Percentiles rank a stretch among this genome's conserved stretches.
Evolutionary conservation across 2,888 invertebrate genomes (phyloP).

Genomic region (Colostygia pectinataria): DNA sequence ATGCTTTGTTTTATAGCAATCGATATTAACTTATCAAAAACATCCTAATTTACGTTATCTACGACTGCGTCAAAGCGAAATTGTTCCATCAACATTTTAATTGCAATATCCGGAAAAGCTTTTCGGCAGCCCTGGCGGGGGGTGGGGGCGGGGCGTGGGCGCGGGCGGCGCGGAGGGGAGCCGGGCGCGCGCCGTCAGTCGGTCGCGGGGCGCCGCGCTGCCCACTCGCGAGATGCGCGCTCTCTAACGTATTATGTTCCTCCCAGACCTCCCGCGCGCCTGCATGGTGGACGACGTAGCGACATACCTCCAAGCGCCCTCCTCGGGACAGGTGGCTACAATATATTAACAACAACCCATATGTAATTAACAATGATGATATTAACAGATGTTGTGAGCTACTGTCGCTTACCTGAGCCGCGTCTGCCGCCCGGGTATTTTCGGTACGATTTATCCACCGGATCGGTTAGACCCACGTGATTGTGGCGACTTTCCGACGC

Average conservation of each 20-base stretch:
- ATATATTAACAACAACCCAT: constrained; percentile 81
- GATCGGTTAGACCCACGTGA: constrained; percentile 68
- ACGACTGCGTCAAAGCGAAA: constrained; percentile 26
- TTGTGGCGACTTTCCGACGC: constrained; percentile 40
- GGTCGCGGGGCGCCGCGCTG: constrained; percentile 79
- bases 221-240: constrained; percentile 76
- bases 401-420: constrained; percentile 76
- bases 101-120: constrained; percentile 58
- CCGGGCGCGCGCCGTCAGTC: constrained; percentile 62
- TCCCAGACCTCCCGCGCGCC: constrained; percentile 96
- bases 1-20: too few relatives aligned
- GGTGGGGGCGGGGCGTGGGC: constrained; percentile 41
- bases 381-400: constrained; percentile 84
- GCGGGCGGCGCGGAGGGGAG: constrained; percentile 27
- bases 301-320: constrained; percentile 96
- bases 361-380: constrained; percentile 83
- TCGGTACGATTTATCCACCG: constrained; percentile 69
- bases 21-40: not conserved
- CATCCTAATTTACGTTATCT: constrained; percentile 23
- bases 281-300: constrained; percentile 98
- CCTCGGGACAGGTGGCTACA: constrained; percentile 95
- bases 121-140: constrained; percentile 54
- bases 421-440: constrained; percentile 81
- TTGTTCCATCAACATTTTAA: constrained; percentile 20
- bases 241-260: constrained; percentile 88